Conservation (phyloP, 2,888 invertebrate genomes). For the Coenonympha arcania region DNA sequence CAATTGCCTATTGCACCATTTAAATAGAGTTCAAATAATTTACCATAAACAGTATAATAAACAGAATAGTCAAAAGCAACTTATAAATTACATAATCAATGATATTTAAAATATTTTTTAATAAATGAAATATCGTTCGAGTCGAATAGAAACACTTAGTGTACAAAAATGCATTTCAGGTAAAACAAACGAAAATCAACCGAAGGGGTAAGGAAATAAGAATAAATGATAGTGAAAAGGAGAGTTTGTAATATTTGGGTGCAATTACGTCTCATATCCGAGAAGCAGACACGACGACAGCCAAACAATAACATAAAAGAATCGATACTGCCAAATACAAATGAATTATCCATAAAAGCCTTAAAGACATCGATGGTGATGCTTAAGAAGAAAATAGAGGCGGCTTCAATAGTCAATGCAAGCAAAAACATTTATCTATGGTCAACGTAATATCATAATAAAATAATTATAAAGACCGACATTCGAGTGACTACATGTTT, state of each 20-base stretch:
- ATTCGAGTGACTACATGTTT: neutral
- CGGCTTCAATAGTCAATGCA: too few species aligned
- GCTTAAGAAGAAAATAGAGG: conserved; percentile 38
- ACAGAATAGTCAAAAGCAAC: neutral
- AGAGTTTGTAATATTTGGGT: conserved; percentile 24
- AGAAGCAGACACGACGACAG: conserved; percentile 51
- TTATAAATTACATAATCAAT: too few species aligned
- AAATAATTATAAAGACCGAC: neutral
- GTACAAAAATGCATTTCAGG: neutral
- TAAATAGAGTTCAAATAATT: neutral
- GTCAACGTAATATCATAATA: too few species aligned
- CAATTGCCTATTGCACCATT: neutral
- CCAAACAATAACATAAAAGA: conserved; percentile 68
- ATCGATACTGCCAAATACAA: conserved; percentile 66
- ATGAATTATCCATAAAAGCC: conserved; percentile 73
- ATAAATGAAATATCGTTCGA: neutral
- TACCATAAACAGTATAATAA: neutral
- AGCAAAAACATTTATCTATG: too few species aligned
- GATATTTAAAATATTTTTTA: too few species aligned
- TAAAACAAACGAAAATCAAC: conserved; percentile 4
- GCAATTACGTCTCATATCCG: conserved; percentile 60
- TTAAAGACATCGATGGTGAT: conserved; percentile 57
- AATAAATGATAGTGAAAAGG: conserved; percentile 9
- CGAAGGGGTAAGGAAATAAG: conserved; percentile 3
- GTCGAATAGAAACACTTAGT: neutral